phyloP scores from a whole-genome alignment of 2,113 vertebrate species.

The Istiophorus platypterus region DNA sequence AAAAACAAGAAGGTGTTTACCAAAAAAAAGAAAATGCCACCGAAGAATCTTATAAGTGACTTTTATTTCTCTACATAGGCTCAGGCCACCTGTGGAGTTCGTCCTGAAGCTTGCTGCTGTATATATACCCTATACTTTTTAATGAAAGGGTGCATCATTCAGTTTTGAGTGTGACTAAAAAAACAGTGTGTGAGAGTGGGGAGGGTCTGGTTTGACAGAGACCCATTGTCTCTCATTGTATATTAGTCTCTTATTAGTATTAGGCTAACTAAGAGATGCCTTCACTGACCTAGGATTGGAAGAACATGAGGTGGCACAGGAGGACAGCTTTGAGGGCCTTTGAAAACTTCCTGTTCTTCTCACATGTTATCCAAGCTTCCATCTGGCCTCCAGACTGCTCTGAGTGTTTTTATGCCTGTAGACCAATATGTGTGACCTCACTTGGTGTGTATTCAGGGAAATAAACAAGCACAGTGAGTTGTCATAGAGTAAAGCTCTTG shows the following conservation, averaged over 20 bases:
- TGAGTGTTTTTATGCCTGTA: conserved; percentile 57
- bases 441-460: conserved; percentile 64
- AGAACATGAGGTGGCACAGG: conserved; percentile 42
- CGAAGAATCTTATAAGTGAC: no score
- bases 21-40: no score
- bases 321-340: conserved; percentile 43
- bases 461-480: conserved; percentile 63
- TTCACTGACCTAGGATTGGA: conserved; percentile 19
- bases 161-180: no score
- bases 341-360: conserved; percentile 69
- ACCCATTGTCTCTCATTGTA: conserved; percentile 1
- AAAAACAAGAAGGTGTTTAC: no score
- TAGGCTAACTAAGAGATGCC: conserved; percentile 10
- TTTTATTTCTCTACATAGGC: no score
- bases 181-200: no score
- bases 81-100: no score
- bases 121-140: no score
- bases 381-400: conserved; percentile 80
- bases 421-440: conserved; percentile 61
- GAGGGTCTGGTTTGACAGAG: no score
- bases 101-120: no score
- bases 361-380: conserved; percentile 72
- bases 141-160: no score
- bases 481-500: conserved; percentile 40
- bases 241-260: background rate